These are phyloP conservation scores for Terrapene triunguis DNA, from an alignment of 2,113 vertebrate genomes.

Conservation along the genomic window DNA sequence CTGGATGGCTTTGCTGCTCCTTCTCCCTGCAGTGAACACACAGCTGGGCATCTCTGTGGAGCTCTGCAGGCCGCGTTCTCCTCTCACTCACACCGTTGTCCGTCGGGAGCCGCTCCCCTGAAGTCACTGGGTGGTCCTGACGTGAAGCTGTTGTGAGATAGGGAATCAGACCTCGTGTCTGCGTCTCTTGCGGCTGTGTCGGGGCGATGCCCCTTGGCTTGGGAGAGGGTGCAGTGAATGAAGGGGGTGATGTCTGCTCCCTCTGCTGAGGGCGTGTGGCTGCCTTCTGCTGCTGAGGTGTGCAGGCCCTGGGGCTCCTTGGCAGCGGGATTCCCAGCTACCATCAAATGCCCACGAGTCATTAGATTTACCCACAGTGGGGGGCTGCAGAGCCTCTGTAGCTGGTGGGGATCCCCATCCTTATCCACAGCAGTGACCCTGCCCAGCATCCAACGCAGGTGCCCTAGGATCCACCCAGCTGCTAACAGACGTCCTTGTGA, in stretches of 20 bases:
- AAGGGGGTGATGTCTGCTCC: background rate
- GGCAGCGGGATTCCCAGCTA: background rate
- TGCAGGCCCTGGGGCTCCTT: background rate
- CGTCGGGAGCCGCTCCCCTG: background rate
- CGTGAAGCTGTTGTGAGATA: background rate
- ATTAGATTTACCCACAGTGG: background rate
- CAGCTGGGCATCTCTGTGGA: background rate
- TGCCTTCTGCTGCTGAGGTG: background rate
- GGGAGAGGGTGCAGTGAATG: background rate
- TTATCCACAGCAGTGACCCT: background rate
- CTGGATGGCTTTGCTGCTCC: background rate
- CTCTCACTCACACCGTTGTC: background rate
- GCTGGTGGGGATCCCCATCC: background rate
- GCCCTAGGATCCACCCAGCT: background rate
- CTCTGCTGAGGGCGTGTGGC: background rate
- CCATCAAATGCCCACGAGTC: background rate
- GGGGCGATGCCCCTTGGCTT: too few species aligned
- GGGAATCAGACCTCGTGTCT: background rate
- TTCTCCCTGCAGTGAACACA: background rate
- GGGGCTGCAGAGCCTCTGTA: background rate
- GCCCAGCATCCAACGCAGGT: background rate
- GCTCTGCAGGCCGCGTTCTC: background rate
- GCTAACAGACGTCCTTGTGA: background rate
- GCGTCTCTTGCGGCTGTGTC: fast-evolving
- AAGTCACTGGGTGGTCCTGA: background rate